These are phyloP conservation scores for Idaea biselata DNA, from an alignment of 2,888 invertebrate species.

Conservation along the genomic window DNA sequence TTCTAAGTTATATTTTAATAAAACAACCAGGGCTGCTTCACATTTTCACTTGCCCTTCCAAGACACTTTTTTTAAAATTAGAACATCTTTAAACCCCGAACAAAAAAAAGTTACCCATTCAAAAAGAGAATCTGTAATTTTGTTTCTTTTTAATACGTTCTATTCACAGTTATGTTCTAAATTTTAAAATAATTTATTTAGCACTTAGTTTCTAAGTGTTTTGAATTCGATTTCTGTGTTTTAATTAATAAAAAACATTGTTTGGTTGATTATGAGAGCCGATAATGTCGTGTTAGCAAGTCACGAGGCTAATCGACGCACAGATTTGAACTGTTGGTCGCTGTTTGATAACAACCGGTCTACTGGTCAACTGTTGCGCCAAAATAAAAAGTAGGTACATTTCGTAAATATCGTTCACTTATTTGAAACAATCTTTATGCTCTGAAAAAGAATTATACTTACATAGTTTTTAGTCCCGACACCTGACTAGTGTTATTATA, in stretches of 20 bases:
- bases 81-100: not conserved
- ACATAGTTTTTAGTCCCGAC: no score
- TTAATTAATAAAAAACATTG: not conserved
- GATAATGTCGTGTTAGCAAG: not conserved
- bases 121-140: not conserved
- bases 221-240: not conserved
- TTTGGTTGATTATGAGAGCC: not conserved
- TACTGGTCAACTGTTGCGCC: not conserved
- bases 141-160: no score
- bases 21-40: not conserved
- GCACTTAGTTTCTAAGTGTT: not conserved
- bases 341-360: not conserved
- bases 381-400: not conserved
- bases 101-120: not conserved
- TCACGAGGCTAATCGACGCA: not conserved
- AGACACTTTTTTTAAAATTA: not conserved
- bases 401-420: not conserved
- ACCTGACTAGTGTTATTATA: no score
- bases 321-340: not conserved
- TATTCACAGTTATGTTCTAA: not conserved
- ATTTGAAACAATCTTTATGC: not conserved
- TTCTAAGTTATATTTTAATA: not conserved
- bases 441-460: no score
- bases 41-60: not conserved
- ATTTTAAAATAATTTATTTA: not conserved